These are phyloP conservation scores for Dromius quadrimaculatus DNA, from an alignment of 2,888 invertebrate genomes.

Conservation along the genomic window DNA sequence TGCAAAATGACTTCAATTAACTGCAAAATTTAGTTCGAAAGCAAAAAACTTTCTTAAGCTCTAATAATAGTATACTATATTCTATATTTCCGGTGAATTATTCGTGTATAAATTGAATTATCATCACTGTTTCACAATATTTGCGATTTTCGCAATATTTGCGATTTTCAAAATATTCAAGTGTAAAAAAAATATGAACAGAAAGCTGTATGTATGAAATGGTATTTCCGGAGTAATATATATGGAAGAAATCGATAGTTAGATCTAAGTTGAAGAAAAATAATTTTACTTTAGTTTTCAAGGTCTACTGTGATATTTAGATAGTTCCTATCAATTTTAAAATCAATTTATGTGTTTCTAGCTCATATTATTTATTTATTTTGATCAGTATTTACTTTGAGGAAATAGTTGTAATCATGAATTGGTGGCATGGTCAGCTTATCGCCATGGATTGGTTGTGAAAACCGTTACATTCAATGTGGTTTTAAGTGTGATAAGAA, in stretches of 20 bases:
- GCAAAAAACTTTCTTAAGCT: too few relatives aligned
- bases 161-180: too few relatives aligned
- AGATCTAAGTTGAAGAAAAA: too few relatives aligned
- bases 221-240: conserved; percentile 15
- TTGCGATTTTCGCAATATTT: conserved; percentile 32
- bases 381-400: neutral
- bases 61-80: too few relatives aligned
- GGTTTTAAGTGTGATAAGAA: neutral
- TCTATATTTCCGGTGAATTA: neutral
- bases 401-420: neutral
- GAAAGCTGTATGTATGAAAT: conserved; percentile 25
- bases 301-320: too few relatives aligned
- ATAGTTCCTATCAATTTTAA: too few relatives aligned
- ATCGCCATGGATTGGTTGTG: neutral
- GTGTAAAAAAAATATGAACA: too few relatives aligned
- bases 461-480: neutral
- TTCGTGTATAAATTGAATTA: conserved; percentile 1
- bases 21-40: conserved; percentile 20
- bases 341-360: too few relatives aligned
- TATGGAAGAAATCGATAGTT: neutral
- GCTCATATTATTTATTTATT: too few relatives aligned
- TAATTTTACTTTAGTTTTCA: too few relatives aligned
- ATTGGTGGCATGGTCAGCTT: conserved; percentile 20
- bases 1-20: conserved; percentile 29
- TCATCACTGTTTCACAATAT: conserved; percentile 28